phyloP scores from a whole-genome alignment of 92 coral and sea anemone species.

The Epizoanthus rinbou region DNA sequence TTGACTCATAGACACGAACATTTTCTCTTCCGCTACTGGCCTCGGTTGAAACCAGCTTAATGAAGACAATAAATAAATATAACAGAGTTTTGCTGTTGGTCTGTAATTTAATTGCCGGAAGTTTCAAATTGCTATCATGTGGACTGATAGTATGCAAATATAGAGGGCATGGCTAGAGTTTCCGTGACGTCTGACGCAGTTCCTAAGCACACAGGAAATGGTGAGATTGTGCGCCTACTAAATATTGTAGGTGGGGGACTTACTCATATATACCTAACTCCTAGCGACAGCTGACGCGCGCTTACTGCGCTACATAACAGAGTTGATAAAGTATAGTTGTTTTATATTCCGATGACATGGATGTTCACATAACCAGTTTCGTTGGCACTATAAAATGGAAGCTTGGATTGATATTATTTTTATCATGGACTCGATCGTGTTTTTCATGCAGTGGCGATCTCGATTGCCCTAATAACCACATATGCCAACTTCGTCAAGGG shows the following conservation, averaged over 20 bases:
- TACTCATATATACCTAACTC: not conserved
- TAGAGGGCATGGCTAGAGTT: slow-evolving; percentile 14
- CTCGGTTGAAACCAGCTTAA: too few relatives aligned
- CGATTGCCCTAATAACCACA: slow-evolving; percentile 18
- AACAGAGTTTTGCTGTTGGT: too few relatives aligned
- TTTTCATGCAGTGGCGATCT: slow-evolving; percentile 3
- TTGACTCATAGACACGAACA: too few relatives aligned
- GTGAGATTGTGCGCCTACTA: not conserved
- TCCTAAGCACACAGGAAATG: slow-evolving; percentile 28
- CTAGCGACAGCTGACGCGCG: not conserved
- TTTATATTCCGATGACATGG: not conserved
- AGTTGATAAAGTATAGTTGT: not conserved
- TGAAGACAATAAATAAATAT: too few relatives aligned
- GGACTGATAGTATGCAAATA: too few relatives aligned
- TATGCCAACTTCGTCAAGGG: slow-evolving; percentile 6
- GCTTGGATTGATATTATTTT: not conserved
- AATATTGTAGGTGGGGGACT: too few relatives aligned
- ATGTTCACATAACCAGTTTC: not conserved
- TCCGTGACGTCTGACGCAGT: slow-evolving; percentile 29
- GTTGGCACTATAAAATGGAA: slow-evolving; percentile 19
- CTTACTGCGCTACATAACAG: not conserved
- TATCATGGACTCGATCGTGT: slow-evolving; percentile 12
- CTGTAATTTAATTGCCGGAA: too few relatives aligned
- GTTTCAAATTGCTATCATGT: too few relatives aligned
- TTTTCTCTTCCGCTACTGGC: too few relatives aligned